phyloP scores from a whole-genome alignment of 2,113 vertebrate species.

The Lepus europaeus region DNA sequence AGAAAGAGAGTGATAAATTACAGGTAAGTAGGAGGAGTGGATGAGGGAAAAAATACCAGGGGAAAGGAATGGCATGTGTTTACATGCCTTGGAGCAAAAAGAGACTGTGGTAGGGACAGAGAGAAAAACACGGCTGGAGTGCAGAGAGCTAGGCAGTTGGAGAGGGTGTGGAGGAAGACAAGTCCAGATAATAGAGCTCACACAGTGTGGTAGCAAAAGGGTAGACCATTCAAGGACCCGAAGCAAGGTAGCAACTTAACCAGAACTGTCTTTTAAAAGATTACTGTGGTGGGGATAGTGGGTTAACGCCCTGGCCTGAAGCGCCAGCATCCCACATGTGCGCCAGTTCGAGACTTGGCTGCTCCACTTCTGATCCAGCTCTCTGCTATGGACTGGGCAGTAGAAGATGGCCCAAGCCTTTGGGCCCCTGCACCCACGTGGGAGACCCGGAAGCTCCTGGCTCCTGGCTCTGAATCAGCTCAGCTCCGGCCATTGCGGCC shows the following conservation, averaged over 20 bases:
- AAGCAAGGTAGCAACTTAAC: not conserved
- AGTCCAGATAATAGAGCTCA: not conserved
- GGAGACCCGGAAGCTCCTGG: too few species aligned
- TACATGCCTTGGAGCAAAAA: constrained; percentile 2
- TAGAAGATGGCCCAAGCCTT: too few species aligned
- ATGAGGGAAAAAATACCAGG: not conserved
- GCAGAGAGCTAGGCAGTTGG: not conserved
- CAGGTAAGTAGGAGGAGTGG: not conserved
- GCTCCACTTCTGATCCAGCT: too few species aligned
- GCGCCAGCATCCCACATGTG: too few species aligned
- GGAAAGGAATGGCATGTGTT: not conserved
- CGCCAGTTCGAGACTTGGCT: too few species aligned
- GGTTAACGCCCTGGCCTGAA: too few species aligned
- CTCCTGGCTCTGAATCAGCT: too few species aligned
- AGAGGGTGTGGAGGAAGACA: not conserved
- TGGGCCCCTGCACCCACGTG: too few species aligned
- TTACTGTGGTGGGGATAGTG: not conserved
- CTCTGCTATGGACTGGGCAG: too few species aligned
- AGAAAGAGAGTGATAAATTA: not conserved
- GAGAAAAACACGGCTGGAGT: not conserved
- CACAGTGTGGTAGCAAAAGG: not conserved
- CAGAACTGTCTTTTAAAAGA: constrained; percentile 20
- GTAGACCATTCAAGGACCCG: constrained; percentile 20
- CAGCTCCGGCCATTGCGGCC: too few species aligned
- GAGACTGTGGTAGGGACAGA: not conserved